Evolutionary conservation across 2,888 invertebrate species (phyloP), one percentile per base, ranked within the genome.

Genomic region (Cylindroiulus punctatus): DNA sequence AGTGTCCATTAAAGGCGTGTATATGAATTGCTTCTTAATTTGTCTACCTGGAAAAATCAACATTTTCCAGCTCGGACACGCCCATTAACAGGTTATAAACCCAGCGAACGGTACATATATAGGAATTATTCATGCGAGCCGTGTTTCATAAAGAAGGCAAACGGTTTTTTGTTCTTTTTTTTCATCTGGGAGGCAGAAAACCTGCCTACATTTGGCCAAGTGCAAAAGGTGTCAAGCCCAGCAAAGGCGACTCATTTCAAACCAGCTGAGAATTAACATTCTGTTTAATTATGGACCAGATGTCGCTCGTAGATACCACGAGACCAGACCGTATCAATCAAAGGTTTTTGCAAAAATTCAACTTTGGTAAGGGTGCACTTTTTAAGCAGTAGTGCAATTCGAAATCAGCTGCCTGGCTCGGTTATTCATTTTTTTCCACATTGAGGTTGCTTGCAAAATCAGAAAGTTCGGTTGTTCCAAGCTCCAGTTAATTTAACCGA

Each of bases 51-150:
- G 52, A 52, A 44, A 52, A 52, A 52, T 52, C 52, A 52, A n/a
- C 52, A 52, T 52, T 52, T 52, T n/a, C 52, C 52, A 52, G 52
- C 52, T 52, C 52, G n/a, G 52, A 52, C 52, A 52, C 52, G 52
- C 52, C 52, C 52, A 52, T 52, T 52, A 52, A 52, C 52, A 52
- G 52, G 52, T 52, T 52, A 52, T 52, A 52, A 52, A 52, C 52
- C 52, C 52, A 52, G n/a, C n/a, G 3, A n/a, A 52, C 52, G 52
- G 52, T 52, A 52, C 52, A 52, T 52, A 52, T n/a, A 52, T 52
- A 52, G 52, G 52, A 52, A 52, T 19, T 52, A 52, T 52, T 52
- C 52, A 52, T 52, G 52, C 52, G n/a, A 52, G 14, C 52, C n/a
- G 52, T 52, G 52, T n/a, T 52, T 52, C n/a, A 52, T 19, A 52